Base-by-base conservation (phyloP, 2,797 vertebrate species). In the Peromyscus attwateri region DNA sequence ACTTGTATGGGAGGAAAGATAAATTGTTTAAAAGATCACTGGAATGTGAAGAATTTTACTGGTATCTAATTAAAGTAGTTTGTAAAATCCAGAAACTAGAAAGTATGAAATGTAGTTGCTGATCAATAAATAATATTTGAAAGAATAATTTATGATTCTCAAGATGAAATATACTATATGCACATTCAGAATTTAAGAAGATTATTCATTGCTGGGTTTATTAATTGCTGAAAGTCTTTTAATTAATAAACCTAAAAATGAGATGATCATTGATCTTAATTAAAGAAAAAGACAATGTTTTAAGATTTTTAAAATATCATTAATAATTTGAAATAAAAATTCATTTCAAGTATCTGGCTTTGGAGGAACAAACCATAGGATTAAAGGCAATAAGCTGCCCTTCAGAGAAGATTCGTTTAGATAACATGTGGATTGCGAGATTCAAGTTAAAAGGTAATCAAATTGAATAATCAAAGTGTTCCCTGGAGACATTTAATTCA, bases 401-500 rank as follows among this genome's bases (percentile, higher is more conserved):
- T 68, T 95, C 84, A 92, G 13, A 68, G 92, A 95, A 94, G 75
- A 95, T 95, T 94, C 89, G 71, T 95, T 96, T 93, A 97, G 46
- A 94, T 93, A 95, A 81, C 70, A 71, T 80, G 84, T 92, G 57
- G 13, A n/a, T 94, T 73, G 73, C 11, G 23, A 94, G 66, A 79
- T 83, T 92, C 11, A 79, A 96, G 49, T 55, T 93, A 66, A 96
- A 97, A 96, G 71, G 77, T 92, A 96, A 97, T 95, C 83, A 97
- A 87, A 92, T 71, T 95, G 25, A 64, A 88, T 92, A 92, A 97
- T 95, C 81, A 95, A 88, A 87, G 17, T 23, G 68, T 25, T 94
- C 84, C 83, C 81, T 17, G 49, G 91, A 87, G 91, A 95, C 34
- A 60, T 52, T n/a, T 84, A 91, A 89, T 90, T 49, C 84, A 90